These are phyloP conservation scores for Drosophila pallidifrons DNA, from an alignment of 1,140 invertebrate genomes.

Conservation along the genomic window DNA sequence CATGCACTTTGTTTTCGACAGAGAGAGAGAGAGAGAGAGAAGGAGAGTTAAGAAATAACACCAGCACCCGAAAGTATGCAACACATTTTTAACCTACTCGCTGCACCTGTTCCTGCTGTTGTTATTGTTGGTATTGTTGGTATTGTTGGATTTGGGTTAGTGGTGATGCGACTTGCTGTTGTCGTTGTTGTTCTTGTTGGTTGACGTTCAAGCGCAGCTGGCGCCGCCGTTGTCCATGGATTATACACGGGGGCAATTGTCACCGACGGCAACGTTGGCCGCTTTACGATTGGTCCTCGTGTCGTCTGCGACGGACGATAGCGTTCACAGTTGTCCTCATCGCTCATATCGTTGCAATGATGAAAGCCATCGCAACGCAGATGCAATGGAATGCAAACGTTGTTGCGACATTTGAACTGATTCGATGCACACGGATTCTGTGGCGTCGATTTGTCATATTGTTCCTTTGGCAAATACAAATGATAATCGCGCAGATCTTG, in stretches of 20 bases:
- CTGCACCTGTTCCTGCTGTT: constrained; percentile 27
- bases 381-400: constrained; percentile 89
- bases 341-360: constrained; percentile 91
- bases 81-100: constrained; percentile 61
- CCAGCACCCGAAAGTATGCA: constrained; percentile 28
- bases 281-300: constrained; percentile 9
- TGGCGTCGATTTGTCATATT: constrained; percentile 59
- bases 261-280: constrained; percentile 1
- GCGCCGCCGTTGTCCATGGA: constrained; percentile 7
- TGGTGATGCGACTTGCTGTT: constrained; percentile 41
- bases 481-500: constrained; percentile 57
- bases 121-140: constrained; percentile 44
- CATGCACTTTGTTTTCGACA: constrained; percentile 64
- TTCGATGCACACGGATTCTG: constrained; percentile 65
- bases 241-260: constrained; percentile 19
- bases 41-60: not conserved
- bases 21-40: not conserved
- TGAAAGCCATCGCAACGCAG: constrained; percentile 90
- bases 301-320: constrained; percentile 46
- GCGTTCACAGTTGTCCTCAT: constrained; percentile 88
- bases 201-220: constrained; percentile 17
- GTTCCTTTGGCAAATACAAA: constrained; percentile 38
- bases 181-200: constrained; percentile 19
- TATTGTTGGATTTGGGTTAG: constrained; percentile 56
- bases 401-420: constrained; percentile 85